Conservation (phyloP, 2,113 vertebrate genomes). For the Entomyzon cyanotis region DNA sequence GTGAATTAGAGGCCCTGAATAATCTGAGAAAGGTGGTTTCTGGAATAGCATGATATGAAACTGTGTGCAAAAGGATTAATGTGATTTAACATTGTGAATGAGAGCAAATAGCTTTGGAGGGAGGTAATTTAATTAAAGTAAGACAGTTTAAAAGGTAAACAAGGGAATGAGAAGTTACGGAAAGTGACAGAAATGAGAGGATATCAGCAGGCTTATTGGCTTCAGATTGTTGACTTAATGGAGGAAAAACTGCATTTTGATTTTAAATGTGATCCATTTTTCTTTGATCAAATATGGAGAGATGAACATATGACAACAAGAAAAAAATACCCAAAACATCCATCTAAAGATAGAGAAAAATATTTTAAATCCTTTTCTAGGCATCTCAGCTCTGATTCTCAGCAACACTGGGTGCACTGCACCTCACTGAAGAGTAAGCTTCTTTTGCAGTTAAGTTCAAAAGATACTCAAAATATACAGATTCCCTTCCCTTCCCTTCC, state of each 20-base stretch:
- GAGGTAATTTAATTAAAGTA: conserved; percentile 5
- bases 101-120: neutral
- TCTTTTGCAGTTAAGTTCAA: neutral
- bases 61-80: neutral
- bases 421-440: neutral
- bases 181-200: neutral
- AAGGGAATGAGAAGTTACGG: neutral
- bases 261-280: neutral
- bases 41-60: neutral
- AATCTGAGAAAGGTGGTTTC: neutral
- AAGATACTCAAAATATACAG: neutral
- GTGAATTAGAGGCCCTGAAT: neutral
- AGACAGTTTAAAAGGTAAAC: neutral
- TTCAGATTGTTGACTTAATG: neutral
- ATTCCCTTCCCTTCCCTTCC: neutral
- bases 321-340: neutral
- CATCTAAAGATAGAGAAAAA: neutral
- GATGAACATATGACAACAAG: neutral
- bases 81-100: neutral
- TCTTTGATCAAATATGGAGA: neutral
- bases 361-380: neutral
- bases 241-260: neutral
- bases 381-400: neutral
- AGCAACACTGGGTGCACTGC: neutral
- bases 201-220: neutral